phyloP scores from a whole-genome alignment of 2,113 vertebrate species.

The Asarcornis scutulata region DNA sequence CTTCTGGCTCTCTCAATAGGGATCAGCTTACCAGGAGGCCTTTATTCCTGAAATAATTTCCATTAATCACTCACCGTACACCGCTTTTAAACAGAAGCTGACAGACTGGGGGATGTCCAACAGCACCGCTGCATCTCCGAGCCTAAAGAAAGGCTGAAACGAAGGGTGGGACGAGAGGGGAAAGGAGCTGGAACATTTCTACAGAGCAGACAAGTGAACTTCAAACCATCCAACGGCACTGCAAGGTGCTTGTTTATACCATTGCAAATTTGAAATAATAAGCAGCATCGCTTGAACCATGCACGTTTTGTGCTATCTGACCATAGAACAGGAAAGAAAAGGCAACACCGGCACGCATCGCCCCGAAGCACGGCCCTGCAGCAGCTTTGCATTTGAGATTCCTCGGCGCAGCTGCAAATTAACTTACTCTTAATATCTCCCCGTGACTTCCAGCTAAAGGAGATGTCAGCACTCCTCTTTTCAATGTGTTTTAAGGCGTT shows the following conservation, averaged over 20 bases:
- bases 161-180: background rate
- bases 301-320: background rate
- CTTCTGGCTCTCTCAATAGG: slow-evolving; percentile 47
- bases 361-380: background rate
- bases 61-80: slow-evolving; percentile 59
- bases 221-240: background rate
- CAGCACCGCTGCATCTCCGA: slow-evolving; percentile 3
- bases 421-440: background rate
- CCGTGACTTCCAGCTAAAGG: background rate
- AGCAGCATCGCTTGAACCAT: background rate
- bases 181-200: background rate
- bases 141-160: background rate
- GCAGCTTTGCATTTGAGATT: background rate
- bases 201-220: background rate
- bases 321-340: background rate
- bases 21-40: slow-evolving; percentile 67
- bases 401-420: slow-evolving; percentile 4
- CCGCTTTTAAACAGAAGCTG: slow-evolving; percentile 43
- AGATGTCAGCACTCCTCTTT: background rate
- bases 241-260: background rate
- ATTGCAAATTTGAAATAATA: background rate
- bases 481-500: background rate
- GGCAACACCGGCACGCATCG: background rate
- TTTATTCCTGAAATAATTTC: slow-evolving; percentile 57
- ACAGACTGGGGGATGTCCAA: slow-evolving; percentile 9